phyloP scores from a whole-genome alignment of 2,888 invertebrate species.

The Ametastegia equiseti region DNA sequence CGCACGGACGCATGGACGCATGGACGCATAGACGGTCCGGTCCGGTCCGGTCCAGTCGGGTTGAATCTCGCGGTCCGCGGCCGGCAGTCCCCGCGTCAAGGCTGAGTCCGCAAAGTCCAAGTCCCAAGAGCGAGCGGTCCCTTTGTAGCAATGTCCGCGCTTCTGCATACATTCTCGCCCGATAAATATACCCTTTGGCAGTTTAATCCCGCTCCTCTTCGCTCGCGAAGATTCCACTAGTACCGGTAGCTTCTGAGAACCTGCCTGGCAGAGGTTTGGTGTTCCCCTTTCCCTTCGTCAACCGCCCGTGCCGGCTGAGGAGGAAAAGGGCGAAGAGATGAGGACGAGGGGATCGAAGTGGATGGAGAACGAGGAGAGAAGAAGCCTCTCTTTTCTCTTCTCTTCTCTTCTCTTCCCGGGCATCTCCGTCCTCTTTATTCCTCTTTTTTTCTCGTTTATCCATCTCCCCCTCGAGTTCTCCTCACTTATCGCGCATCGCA shows the following conservation, averaged over 20 bases:
- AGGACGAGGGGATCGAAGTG: conserved; percentile 4
- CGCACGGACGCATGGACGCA: conserved; percentile 39
- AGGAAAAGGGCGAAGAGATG: neutral
- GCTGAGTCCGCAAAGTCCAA: conserved; percentile 69
- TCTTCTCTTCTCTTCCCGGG: conserved; percentile 54
- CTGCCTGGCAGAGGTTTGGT: conserved; percentile 67
- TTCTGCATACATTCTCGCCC: conserved; percentile 75
- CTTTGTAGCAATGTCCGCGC: conserved; percentile 75
- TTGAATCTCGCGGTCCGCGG: conserved; percentile 53
- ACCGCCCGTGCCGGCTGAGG: conserved; percentile 44
- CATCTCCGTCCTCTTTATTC: conserved; percentile 54
- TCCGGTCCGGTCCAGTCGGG: too few relatives aligned
- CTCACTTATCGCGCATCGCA: conserved; percentile 46
- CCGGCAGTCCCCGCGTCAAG: conserved; percentile 67
- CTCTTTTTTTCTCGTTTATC: conserved; percentile 50
- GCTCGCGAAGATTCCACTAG: conserved; percentile 67
- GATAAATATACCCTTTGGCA: conserved; percentile 76
- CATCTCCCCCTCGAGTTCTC: conserved; percentile 41
- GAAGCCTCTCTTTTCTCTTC: conserved; percentile 56
- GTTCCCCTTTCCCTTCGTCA: conserved; percentile 42
- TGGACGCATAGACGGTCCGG: conserved; percentile 39
- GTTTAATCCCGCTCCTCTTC: conserved; percentile 72
- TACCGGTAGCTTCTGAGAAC: conserved; percentile 75
- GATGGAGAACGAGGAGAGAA: conserved; percentile 44
- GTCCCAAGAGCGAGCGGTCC: conserved; percentile 63